A percentile compares a stretch with the other conserved stretches of the same genome.
These are phyloP conservation scores for Tineola bisselliella DNA, from an alignment of 2,888 invertebrate species.

Conservation along the genomic window DNA sequence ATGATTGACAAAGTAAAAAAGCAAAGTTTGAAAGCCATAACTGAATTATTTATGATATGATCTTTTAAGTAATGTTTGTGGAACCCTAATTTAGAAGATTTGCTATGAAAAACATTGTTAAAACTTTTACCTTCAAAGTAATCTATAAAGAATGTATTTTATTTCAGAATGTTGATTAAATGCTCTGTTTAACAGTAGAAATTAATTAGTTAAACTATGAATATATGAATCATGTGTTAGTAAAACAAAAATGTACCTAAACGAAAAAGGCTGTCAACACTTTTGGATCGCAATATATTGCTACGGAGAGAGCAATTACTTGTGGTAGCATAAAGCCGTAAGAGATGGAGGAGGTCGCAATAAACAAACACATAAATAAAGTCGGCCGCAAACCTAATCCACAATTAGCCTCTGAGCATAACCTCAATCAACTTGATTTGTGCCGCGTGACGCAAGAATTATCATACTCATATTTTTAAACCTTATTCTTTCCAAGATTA, in stretches of 20 bases:
- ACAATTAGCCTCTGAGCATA: constrained; percentile 21
- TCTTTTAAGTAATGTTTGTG: neutral
- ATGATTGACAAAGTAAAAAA: neutral
- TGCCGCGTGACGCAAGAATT: neutral
- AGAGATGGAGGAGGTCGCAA: constrained; percentile 18
- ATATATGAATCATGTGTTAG: neutral
- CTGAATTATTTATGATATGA: neutral
- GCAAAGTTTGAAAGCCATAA: neutral
- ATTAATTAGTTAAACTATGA: neutral
- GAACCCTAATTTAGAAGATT: neutral
- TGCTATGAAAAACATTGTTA: neutral
- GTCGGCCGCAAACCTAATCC: constrained; percentile 23
- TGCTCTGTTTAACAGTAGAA: too few species aligned
- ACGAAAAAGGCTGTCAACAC: constrained; percentile 10
- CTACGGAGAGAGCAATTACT: constrained; percentile 6
- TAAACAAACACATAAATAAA: constrained; percentile 31
- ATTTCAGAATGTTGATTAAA: too few species aligned
- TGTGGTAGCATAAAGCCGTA: constrained; percentile 4
- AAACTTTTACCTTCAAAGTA: neutral
- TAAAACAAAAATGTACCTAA: constrained; percentile 3
- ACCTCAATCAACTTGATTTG: constrained; percentile 4
- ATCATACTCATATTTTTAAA: neutral
- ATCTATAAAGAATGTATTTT: neutral
- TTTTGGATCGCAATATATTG: constrained; percentile 1
- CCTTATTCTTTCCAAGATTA: too few species aligned